These are phyloP conservation scores for Clinocottus analis DNA, from an alignment of 2,113 vertebrate species.

Conservation along the genomic window DNA sequence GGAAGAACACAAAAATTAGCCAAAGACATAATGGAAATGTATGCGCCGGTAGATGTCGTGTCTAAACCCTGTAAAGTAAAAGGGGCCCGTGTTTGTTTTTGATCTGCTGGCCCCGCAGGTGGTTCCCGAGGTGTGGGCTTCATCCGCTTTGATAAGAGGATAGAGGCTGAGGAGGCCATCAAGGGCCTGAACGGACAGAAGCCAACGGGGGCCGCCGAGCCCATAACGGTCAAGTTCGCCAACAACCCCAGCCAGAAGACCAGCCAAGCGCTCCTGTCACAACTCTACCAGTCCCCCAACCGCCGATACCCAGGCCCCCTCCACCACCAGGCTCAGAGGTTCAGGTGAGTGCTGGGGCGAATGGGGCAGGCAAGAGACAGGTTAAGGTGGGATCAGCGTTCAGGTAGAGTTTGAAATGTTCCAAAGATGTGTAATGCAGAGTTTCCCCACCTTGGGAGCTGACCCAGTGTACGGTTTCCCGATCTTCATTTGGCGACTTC, in stretches of 20 bases:
- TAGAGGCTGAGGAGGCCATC: constrained; percentile 99
- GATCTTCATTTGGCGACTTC: neutral
- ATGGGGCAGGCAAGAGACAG: neutral
- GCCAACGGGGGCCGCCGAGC: constrained; percentile 97
- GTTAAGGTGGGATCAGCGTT: neutral
- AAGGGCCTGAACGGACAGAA: constrained; percentile 99
- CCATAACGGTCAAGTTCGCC: constrained; percentile 99
- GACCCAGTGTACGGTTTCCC: neutral
- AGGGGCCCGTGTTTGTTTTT: constrained; percentile 78
- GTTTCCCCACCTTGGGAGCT: constrained; percentile 26
- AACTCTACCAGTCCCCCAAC: constrained; percentile 99
- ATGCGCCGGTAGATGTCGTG: neutral
- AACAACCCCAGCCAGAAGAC: constrained; percentile 99
- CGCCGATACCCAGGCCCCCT: constrained; percentile 98
- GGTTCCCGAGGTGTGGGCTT: constrained; percentile 99
- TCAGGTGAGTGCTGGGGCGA: constrained; percentile 90
- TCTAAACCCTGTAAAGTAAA: constrained; percentile 77
- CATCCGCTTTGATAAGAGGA: constrained; percentile 99
- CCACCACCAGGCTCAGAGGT: constrained; percentile 99
- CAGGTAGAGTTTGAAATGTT: neutral
- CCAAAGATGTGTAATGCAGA: neutral
- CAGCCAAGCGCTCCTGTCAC: constrained; percentile 99
- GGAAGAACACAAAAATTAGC: neutral
- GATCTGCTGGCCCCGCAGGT: constrained; percentile 89
- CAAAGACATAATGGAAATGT: neutral